A percentile compares a stretch with the other conserved stretches of the same genome.
phyloP scores from a whole-genome alignment of 2,113 vertebrate genomes.

The Meriones unguiculatus region DNA sequence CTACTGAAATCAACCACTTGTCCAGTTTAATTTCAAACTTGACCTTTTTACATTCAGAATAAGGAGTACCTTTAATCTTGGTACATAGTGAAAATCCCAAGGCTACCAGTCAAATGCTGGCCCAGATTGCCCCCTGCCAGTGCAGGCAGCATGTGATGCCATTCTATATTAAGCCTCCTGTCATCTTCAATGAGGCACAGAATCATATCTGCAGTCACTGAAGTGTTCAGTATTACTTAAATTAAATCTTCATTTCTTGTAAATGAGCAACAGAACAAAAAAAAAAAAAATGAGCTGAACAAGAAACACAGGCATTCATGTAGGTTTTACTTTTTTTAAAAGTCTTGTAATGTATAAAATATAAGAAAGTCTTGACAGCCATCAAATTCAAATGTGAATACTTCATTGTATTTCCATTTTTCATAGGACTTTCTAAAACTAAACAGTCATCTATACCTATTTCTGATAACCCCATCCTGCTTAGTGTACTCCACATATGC shows the following conservation, averaged over 20 bases:
- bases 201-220: neutral
- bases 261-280: neutral
- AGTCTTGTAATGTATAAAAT: neutral
- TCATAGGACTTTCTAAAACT: neutral
- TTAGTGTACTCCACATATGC: neutral
- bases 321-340: conserved; percentile 21
- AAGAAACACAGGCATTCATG: neutral
- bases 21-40: conserved; percentile 56
- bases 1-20: conserved; percentile 25
- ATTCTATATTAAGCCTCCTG: neutral
- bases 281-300: neutral
- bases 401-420: conserved; percentile 18
- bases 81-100: neutral
- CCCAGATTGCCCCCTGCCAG: neutral
- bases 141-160: too few relatives aligned
- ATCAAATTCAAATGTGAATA: neutral
- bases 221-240: neutral
- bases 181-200: neutral
- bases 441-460: neutral
- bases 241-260: conserved; percentile 43
- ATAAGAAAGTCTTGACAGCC: neutral
- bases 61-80: neutral
- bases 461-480: neutral
- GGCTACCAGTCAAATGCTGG: neutral
- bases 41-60: conserved; percentile 34